Percentiles rank a stretch among this genome's conserved stretches.
These are phyloP conservation scores for Otolemur crassicaudatus DNA, from an alignment of 2,797 vertebrate species.

Conservation along the genomic window DNA sequence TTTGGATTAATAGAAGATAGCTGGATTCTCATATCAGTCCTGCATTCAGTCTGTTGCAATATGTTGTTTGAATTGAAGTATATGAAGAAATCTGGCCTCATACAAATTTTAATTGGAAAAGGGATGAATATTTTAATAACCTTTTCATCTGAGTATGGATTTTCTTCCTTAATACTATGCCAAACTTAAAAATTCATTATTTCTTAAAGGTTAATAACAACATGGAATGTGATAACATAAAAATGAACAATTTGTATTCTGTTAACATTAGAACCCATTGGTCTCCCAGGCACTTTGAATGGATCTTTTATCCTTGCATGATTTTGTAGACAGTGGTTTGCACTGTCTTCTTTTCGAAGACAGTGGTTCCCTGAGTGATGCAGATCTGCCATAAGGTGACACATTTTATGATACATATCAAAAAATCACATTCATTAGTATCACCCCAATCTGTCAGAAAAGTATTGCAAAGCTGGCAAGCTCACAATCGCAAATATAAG, in stretches of 20 bases:
- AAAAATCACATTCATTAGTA: constrained; percentile 33
- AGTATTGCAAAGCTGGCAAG: background rate
- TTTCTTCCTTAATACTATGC: constrained; percentile 44
- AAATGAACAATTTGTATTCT: constrained; percentile 17
- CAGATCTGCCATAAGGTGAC: background rate
- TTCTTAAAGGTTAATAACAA: constrained; percentile 45
- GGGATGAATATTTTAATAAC: constrained; percentile 56
- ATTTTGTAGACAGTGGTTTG: background rate
- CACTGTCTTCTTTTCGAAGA: background rate
- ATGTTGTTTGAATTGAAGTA: constrained; percentile 26
- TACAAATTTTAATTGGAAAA: constrained; percentile 60
- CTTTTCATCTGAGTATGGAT: constrained; percentile 45
- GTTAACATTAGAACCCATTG: constrained; percentile 24
- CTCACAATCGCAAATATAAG: background rate
- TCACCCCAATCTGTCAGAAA: background rate
- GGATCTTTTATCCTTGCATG: constrained; percentile 1
- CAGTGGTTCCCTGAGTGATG: background rate
- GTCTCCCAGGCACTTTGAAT: constrained; percentile 34
- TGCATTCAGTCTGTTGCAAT: constrained; percentile 42
- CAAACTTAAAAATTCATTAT: constrained; percentile 52
- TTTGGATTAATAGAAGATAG: constrained; percentile 53
- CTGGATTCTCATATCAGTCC: constrained; percentile 27
- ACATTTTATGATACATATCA: background rate
- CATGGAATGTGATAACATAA: background rate
- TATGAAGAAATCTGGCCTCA: constrained; percentile 55